These are phyloP conservation scores for Netelia inedita DNA, from an alignment of 2,888 invertebrate genomes.

Conservation along the genomic window DNA sequence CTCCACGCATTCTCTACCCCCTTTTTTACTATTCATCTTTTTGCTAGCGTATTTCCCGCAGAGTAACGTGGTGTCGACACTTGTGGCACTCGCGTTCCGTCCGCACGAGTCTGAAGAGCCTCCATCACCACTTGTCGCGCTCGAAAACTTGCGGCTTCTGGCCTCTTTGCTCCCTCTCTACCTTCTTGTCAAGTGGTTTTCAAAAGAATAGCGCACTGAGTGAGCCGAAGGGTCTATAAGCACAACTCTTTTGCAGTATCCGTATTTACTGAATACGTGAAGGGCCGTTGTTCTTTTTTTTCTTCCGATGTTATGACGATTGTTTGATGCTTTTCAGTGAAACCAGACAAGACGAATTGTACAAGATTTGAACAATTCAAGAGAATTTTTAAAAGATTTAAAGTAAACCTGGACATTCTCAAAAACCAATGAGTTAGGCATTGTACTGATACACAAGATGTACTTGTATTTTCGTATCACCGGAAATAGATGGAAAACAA, in stretches of 20 bases:
- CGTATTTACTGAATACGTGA: constrained; percentile 45
- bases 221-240: constrained; percentile 48
- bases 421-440: too few species aligned
- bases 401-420: too few species aligned
- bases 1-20: not conserved
- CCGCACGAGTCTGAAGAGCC: constrained; percentile 52
- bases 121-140: constrained; percentile 62
- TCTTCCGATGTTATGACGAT: not conserved
- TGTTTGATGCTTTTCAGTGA: not conserved
- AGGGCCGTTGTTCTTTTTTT: constrained; percentile 26
- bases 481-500: too few species aligned
- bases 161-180: not conserved
- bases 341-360: not conserved
- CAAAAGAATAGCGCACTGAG: constrained; percentile 45
- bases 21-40: constrained; percentile 35
- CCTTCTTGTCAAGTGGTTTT: constrained; percentile 46
- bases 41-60: constrained; percentile 35
- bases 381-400: too few species aligned
- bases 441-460: too few species aligned
- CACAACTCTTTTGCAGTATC: constrained; percentile 11
- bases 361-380: too few species aligned
- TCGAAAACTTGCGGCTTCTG: constrained; percentile 56
- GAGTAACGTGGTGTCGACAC: constrained; percentile 48
- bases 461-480: too few species aligned
- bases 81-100: constrained; percentile 64